A percentile compares a stretch with the other conserved stretches of the same genome.
Evolutionary conservation across 2,113 vertebrate species (phyloP).

Genomic region (Sander lucioperca): DNA sequence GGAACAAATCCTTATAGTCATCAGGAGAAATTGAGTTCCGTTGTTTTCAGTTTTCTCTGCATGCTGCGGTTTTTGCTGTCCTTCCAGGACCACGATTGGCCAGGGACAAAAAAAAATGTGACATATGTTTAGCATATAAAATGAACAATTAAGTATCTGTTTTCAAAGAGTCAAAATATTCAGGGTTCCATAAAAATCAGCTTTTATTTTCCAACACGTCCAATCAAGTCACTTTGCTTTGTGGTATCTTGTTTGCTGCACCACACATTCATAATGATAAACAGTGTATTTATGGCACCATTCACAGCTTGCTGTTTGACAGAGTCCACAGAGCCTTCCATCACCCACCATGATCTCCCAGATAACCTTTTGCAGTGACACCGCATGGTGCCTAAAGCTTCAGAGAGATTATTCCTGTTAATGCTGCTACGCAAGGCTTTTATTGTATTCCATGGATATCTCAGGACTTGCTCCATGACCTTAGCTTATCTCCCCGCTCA

Average conservation of each 20-base stretch:
- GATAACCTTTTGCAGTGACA: conserved; percentile 55
- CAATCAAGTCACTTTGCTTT: background rate
- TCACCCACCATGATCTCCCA: conserved; percentile 43
- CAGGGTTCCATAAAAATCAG: background rate
- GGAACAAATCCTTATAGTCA: too few species aligned
- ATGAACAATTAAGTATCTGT: background rate
- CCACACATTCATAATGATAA: conserved; percentile 21
- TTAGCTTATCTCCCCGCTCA: conserved; percentile 12
- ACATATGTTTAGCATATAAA: too few species aligned
- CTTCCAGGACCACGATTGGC: too few species aligned
- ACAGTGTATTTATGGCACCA: conserved; percentile 29
- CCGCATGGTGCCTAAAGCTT: conserved; percentile 23
- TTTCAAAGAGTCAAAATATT: background rate
- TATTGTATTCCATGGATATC: conserved; percentile 21
- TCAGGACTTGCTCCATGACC: background rate
- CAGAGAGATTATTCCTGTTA: conserved; percentile 39
- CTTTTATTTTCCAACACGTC: background rate
- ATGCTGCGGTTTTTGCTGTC: too few species aligned
- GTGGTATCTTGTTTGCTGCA: background rate
- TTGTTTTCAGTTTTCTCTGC: too few species aligned
- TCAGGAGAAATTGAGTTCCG: too few species aligned
- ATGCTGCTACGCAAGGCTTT: conserved; percentile 14
- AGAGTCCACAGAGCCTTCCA: conserved; percentile 24
- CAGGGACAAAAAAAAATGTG: too few species aligned
- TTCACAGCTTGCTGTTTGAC: conserved; percentile 43